Evolutionary conservation across 2,888 invertebrate genomes (phyloP).

Genomic region (Apodemia arnacis): DNA sequence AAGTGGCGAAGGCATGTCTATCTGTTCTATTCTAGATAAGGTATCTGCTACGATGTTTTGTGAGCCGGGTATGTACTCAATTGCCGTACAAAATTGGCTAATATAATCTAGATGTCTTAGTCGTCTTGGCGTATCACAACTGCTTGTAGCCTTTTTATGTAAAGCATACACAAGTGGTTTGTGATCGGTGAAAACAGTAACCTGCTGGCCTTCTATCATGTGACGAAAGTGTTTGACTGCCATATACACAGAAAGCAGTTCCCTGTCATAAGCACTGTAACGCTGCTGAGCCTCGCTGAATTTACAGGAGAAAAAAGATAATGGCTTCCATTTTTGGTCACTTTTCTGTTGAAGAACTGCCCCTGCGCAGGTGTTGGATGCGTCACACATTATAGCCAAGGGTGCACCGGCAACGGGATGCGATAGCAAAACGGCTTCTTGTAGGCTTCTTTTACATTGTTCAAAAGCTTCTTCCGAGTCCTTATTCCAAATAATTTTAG

Average conservation of each 20-base stretch:
- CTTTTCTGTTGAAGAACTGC: conserved; percentile 65
- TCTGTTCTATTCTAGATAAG: conserved; percentile 10
- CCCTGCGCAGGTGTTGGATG: conserved; percentile 87
- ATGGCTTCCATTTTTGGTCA: background rate
- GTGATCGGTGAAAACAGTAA: conserved; percentile 57
- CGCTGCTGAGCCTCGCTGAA: background rate
- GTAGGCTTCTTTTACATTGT: conserved; percentile 57
- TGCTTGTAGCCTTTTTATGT: conserved; percentile 45
- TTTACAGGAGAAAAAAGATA: conserved; percentile 9
- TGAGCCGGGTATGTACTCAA: conserved; percentile 20
- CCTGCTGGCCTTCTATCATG: background rate
- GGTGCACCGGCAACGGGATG: conserved; percentile 37
- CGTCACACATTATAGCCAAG: conserved; percentile 74
- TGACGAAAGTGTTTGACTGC: background rate
- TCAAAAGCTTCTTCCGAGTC: conserved; percentile 60
- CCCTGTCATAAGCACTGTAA: conserved; percentile 1
- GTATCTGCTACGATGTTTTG: conserved; percentile 1
- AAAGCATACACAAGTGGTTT: conserved; percentile 53
- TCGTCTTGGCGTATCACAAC: conserved; percentile 47
- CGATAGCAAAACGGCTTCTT: conserved; percentile 38
- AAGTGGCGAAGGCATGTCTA: conserved; percentile 42
- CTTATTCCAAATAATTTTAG: conserved; percentile 63
- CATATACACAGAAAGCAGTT: conserved; percentile 11
- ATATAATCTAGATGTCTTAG: conserved; percentile 55
- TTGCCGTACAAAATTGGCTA: conserved; percentile 41